phyloP scores from a whole-genome alignment of 1,140 invertebrate species.

The Nilaparvata lugens region DNA sequence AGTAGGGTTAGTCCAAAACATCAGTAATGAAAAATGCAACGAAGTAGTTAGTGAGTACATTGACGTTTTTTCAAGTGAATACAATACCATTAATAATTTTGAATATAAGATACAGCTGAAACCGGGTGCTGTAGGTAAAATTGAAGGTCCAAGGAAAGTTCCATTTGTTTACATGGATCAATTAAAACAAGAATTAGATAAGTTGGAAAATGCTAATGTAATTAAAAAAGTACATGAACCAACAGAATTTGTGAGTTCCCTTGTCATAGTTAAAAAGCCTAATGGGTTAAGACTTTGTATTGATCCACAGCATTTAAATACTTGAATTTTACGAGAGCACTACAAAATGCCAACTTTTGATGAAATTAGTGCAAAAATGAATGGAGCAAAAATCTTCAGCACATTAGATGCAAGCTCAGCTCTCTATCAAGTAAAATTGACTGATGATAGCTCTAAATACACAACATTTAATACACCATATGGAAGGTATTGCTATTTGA shows the following conservation, averaged over 20 bases:
- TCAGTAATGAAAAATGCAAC: background rate
- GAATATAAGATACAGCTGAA: background rate
- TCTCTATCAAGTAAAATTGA: constrained; percentile 1
- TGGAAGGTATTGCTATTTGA: constrained; percentile 3
- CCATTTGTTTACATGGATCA: background rate
- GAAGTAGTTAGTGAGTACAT: background rate
- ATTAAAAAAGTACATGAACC: background rate
- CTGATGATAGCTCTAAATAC: background rate
- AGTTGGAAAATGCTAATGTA: background rate
- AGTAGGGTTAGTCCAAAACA: background rate
- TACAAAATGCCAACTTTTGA: background rate
- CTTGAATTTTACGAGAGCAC: background rate
- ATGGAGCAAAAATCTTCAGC: background rate
- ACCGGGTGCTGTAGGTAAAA: background rate
- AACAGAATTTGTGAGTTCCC: background rate
- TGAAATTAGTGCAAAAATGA: background rate
- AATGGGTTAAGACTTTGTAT: background rate
- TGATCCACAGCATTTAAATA: constrained; percentile 6
- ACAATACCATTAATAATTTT: background rate
- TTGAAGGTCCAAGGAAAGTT: background rate
- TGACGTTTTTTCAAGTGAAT: background rate
- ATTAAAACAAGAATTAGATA: background rate
- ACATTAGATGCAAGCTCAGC: constrained; percentile 1
- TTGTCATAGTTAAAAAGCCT: background rate
- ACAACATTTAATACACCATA: constrained; percentile 10